phyloP scores from a whole-genome alignment of 2,113 vertebrate genomes.

The Sylvilagus bachmani region DNA sequence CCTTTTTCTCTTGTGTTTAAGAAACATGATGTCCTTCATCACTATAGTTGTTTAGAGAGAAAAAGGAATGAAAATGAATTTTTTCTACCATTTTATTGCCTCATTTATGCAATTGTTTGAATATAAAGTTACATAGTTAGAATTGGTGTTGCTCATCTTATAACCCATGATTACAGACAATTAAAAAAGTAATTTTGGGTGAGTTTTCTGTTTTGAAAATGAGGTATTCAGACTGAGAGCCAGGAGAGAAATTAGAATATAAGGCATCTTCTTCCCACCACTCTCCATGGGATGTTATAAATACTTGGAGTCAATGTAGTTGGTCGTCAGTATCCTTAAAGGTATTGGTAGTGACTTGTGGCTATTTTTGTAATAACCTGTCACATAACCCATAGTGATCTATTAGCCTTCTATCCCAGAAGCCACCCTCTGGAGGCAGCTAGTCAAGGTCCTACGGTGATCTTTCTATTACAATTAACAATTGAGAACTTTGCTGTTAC shows the following conservation, averaged over 20 bases:
- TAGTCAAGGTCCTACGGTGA: background rate
- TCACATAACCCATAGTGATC: background rate
- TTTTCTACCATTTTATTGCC: background rate
- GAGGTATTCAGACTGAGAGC: background rate
- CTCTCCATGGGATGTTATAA: background rate
- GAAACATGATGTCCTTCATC: background rate
- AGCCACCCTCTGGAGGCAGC: background rate
- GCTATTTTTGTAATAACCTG: background rate
- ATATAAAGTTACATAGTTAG: background rate
- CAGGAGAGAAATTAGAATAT: conserved; percentile 20
- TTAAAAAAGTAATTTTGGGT: background rate
- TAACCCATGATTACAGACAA: background rate
- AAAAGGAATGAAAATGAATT: conserved; percentile 28
- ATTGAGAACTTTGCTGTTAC: background rate
- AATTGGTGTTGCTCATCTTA: conserved; percentile 37
- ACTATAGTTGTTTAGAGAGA: background rate
- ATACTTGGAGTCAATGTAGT: background rate
- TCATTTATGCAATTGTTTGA: conserved; percentile 54
- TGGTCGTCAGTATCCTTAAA: background rate
- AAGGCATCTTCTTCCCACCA: background rate
- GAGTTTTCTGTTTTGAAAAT: conserved; percentile 40
- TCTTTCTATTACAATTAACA: background rate
- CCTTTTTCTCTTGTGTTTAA: background rate
- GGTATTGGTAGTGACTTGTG: background rate
- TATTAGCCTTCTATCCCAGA: background rate